phyloP scores from a whole-genome alignment of 2,113 vertebrate species.

The Percina caprodes region DNA sequence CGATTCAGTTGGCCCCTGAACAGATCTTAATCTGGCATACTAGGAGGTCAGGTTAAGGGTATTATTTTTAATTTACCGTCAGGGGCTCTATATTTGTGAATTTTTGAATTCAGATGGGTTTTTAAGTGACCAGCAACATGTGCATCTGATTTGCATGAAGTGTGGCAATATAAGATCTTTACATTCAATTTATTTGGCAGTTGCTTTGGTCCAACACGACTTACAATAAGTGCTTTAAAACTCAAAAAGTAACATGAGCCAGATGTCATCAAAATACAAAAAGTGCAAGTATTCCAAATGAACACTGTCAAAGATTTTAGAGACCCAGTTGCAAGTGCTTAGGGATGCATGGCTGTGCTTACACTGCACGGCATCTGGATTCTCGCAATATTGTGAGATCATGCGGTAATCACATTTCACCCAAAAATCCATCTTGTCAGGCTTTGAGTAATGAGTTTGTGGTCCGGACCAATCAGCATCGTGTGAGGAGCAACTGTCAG shows the following conservation, averaged over 20 bases:
- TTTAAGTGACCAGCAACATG: neutral
- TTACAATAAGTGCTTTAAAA: neutral
- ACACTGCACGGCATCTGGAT: too few species aligned
- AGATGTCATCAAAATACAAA: neutral
- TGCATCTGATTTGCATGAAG: neutral
- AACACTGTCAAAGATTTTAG: neutral
- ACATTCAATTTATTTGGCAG: neutral
- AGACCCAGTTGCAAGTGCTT: neutral
- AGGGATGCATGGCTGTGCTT: neutral
- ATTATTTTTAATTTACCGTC: neutral
- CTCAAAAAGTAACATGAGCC: neutral
- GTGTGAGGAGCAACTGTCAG: neutral
- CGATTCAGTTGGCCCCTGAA: neutral
- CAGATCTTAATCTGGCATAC: constrained; percentile 22
- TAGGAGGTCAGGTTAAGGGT: neutral
- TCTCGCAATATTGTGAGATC: neutral
- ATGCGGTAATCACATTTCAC: too few species aligned
- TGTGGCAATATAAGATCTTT: neutral
- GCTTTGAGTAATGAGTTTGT: neutral
- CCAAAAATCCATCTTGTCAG: neutral
- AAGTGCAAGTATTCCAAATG: neutral
- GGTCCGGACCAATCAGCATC: neutral
- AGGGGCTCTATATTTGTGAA: too few species aligned
- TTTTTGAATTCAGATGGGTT: neutral
- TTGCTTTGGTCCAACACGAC: neutral